These are phyloP conservation scores for Tenthredo distinguenda DNA, from an alignment of 2,888 invertebrate genomes.

Conservation along the genomic window DNA sequence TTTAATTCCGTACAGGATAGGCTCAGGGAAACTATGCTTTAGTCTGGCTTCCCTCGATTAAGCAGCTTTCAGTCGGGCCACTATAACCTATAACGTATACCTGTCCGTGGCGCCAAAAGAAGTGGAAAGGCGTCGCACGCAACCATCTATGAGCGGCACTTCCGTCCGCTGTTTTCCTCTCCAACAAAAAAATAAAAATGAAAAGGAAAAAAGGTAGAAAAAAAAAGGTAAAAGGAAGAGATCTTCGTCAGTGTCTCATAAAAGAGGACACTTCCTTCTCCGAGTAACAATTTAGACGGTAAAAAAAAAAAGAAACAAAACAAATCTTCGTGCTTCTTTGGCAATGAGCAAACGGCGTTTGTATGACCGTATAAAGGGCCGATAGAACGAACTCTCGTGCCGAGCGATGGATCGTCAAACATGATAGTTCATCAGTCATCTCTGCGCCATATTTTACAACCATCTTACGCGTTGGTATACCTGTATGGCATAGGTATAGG, in stretches of 20 bases:
- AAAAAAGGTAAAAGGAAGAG: background rate
- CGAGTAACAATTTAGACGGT: background rate
- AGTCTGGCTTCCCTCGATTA: constrained; percentile 29
- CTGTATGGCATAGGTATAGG: background rate
- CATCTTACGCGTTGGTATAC: background rate
- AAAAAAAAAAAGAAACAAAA: background rate
- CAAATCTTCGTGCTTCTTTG: no score
- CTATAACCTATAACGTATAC: background rate
- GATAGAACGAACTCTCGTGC: background rate
- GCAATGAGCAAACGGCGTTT: background rate
- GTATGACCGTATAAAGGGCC: background rate
- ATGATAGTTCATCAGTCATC: constrained; percentile 23
- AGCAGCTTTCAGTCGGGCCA: background rate
- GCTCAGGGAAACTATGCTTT: constrained; percentile 11
- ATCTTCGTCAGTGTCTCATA: background rate
- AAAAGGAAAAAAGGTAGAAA: background rate
- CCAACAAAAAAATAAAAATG: background rate
- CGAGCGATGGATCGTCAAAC: background rate
- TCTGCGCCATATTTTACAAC: constrained; percentile 29
- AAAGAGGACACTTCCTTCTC: background rate
- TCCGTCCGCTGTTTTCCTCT: constrained; percentile 12
- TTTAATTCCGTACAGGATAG: background rate
- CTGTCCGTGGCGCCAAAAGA: background rate
- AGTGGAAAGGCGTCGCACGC: background rate
- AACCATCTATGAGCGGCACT: constrained; percentile 21